Evolutionary conservation across 2,113 vertebrate genomes (phyloP).

Genomic region (Gyps fulvus): DNA sequence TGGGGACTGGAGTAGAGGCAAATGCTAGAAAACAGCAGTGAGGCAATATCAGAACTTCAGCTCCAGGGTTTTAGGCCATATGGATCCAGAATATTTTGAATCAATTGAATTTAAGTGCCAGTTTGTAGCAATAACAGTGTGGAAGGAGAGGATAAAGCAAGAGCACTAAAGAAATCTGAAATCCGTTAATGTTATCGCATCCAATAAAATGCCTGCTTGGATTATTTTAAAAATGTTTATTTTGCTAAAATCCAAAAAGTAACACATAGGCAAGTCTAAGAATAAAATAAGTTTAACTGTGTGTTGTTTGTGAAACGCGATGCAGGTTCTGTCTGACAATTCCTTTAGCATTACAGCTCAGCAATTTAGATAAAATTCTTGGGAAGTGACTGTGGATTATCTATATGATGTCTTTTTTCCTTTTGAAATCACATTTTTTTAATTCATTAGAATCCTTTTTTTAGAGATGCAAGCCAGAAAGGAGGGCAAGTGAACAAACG

Average conservation of each 20-base stretch:
- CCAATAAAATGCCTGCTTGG: conserved; percentile 61
- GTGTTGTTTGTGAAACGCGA: not conserved
- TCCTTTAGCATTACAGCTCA: not conserved
- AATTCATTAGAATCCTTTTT: not conserved
- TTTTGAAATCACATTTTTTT: not conserved
- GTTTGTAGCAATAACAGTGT: conserved; percentile 74
- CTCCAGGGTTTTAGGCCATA: conserved; percentile 94
- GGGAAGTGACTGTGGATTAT: not conserved
- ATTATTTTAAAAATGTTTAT: conserved; percentile 68
- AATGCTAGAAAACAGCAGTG: conserved; percentile 84
- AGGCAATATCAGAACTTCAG: conserved; percentile 84
- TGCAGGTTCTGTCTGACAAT: not conserved
- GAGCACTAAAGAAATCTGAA: conserved; percentile 69
- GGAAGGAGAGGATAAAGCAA: conserved; percentile 74
- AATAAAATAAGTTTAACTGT: conserved; percentile 19
- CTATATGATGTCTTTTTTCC: not conserved
- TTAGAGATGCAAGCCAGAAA: not conserved
- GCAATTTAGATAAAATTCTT: not conserved
- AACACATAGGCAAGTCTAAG: not conserved
- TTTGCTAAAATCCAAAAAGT: conserved; percentile 58
- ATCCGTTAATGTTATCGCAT: conserved; percentile 49
- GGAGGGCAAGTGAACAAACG: not conserved
- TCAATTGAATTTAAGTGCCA: conserved; percentile 84
- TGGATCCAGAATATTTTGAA: conserved; percentile 87
- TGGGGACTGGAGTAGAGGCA: conserved; percentile 93